Evolutionary conservation across 1,140 invertebrate genomes (phyloP).

Genomic region (Lanistes nyassanus): DNA sequence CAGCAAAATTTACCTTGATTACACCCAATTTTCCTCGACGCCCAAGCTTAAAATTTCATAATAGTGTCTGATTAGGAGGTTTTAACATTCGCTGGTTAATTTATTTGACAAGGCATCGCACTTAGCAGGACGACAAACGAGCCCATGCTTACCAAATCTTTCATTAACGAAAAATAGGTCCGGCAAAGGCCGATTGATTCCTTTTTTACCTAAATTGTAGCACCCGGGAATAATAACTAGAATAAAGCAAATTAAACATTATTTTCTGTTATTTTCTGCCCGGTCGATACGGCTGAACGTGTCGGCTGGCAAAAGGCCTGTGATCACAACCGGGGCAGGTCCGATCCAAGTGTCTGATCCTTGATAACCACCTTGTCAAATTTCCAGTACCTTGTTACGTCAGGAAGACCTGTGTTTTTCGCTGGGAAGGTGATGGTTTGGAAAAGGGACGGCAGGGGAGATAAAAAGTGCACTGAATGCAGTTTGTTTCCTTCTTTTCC

Average conservation of each 20-base stretch:
- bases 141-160: conserved; percentile 38
- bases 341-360: conserved; percentile 12
- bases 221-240: conserved; percentile 48
- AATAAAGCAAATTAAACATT: conserved; percentile 51
- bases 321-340: conserved; percentile 17
- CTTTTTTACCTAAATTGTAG: conserved; percentile 41
- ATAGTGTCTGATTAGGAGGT: conserved; percentile 52
- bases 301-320: conserved; percentile 23
- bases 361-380: conserved; percentile 25
- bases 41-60: conserved; percentile 57
- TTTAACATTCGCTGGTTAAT: conserved; percentile 52
- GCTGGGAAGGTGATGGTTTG: conserved; percentile 17
- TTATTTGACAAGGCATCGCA: conserved; percentile 54
- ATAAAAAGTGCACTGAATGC: too few species aligned
- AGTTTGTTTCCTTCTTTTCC: too few species aligned
- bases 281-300: conserved; percentile 18
- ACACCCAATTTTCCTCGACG: conserved; percentile 50
- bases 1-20: conserved; percentile 56
- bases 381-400: conserved; percentile 24
- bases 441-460: neutral
- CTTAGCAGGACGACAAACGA: conserved; percentile 39
- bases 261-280: conserved; percentile 51
- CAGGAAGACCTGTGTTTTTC: conserved; percentile 6
- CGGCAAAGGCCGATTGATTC: conserved; percentile 41
- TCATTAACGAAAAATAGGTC: conserved; percentile 31